These are phyloP conservation scores for Elgaria multicarinata DNA, from an alignment of 2,113 vertebrate species.

Conservation along the genomic window DNA sequence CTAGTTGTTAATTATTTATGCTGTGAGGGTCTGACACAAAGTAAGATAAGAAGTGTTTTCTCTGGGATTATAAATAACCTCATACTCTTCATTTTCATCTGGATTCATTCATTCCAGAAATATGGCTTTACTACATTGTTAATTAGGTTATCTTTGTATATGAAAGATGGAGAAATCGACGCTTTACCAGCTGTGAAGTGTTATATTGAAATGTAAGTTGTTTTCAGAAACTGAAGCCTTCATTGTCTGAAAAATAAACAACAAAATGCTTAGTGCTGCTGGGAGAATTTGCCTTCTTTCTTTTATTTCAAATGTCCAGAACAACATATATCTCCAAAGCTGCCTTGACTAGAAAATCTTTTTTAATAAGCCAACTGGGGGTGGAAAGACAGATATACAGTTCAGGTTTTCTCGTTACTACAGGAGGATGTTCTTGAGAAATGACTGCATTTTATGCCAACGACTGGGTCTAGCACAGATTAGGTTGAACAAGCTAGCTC, in stretches of 20 bases:
- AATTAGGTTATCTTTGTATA: conserved; percentile 1
- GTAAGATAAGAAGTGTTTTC: conserved; percentile 11
- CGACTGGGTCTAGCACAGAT: background rate
- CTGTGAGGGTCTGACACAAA: background rate
- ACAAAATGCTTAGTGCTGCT: background rate
- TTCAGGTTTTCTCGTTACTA: conserved; percentile 23
- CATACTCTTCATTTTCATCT: conserved; percentile 1
- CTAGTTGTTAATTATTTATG: conserved; percentile 3
- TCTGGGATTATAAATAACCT: background rate
- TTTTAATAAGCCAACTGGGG: conserved; percentile 15
- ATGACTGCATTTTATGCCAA: conserved; percentile 6
- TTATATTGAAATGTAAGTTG: background rate
- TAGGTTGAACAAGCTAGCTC: conserved; percentile 30
- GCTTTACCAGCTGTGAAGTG: background rate
- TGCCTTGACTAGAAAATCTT: background rate
- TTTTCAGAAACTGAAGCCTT: conserved; percentile 1
- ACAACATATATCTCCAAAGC: background rate
- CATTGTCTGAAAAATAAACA: background rate
- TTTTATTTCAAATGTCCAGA: conserved; percentile 24
- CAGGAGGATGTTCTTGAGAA: background rate
- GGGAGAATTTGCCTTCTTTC: background rate
- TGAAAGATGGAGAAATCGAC: background rate
- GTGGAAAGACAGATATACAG: background rate
- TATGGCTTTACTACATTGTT: background rate
- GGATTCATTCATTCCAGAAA: background rate